Evolutionary conservation across 1,140 invertebrate genomes (phyloP).

Genomic region (Diuraphis noxia): DNA sequence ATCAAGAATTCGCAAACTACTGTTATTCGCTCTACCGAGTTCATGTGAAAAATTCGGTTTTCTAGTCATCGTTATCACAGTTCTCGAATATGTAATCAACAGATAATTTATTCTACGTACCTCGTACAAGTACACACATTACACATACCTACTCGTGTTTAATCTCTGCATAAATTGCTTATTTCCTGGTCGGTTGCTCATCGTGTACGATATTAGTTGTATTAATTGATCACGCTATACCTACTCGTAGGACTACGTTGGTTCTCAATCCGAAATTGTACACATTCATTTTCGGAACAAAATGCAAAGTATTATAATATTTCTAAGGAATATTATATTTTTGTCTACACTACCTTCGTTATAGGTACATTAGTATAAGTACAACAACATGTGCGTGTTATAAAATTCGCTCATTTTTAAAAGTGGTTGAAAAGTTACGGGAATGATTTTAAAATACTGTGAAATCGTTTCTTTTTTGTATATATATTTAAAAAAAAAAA

Average conservation of each 20-base stretch:
- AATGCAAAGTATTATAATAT: neutral
- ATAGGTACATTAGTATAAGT: too few relatives aligned
- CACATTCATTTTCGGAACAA: neutral
- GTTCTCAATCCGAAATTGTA: neutral
- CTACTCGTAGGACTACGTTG: neutral
- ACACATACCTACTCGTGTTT: neutral
- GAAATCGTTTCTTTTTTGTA: neutral
- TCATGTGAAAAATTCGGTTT: neutral
- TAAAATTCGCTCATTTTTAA: neutral
- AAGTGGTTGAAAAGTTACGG: neutral
- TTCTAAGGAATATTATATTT: neutral
- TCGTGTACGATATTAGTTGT: neutral
- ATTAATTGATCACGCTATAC: neutral
- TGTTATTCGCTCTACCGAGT: neutral
- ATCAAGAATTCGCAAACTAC: neutral
- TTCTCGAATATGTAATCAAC: neutral
- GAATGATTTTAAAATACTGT: neutral
- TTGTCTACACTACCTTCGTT: too few relatives aligned
- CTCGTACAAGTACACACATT: neutral
- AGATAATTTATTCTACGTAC: neutral
- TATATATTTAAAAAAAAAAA: neutral
- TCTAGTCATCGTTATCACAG: neutral
- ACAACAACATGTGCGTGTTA: neutral
- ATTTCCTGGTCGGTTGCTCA: neutral
- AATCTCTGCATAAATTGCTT: neutral